Evolutionary conservation across 1,140 invertebrate species (phyloP), one percentile per base, ranked within the genome.

Genomic region (Nylanderia fulva): DNA sequence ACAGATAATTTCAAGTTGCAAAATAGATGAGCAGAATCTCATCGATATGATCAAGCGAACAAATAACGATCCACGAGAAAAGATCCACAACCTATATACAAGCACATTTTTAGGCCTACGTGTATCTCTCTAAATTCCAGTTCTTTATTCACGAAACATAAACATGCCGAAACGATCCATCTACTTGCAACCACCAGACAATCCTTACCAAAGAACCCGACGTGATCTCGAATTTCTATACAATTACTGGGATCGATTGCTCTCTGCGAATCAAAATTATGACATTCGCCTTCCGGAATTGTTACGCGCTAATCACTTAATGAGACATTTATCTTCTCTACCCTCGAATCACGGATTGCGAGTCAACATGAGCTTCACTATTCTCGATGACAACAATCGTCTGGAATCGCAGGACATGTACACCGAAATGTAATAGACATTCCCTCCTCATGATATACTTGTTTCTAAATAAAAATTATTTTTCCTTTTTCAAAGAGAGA

Each of bases 111-210:
- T 75, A 24, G 54, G 54, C n/a, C 54, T 18, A 15, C 8, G 13
- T 33, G 8, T 15, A 75, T 75, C 21, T 11, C 2, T 82, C 75
- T 15, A 87, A 87, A 87, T 87, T 87, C 24, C 42, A 33, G 85
- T 86, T 45, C 13, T 27, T n/a, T 24, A 21, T 7, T 4, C 13
- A 68, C 11, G 5, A 74, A 86, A 88, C 45, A 36, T 27, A 76
- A 88, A 71, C 75, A 88, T 88, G 86, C 82, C 85, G 11, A 86
- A 86, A 52, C 77, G 79, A 84, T 42, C 66, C 0, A 64, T 76
- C 29, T 76, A 83, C 33, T 54, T 71, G 29, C 76, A 88, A 56
- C 15, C 85, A 8, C 18, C 60, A 1, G 39, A 68, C n/a, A 56
- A 77, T 58, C 63, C 54, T 63, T 60, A n/a, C 11, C 42, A 72